A percentile compares a stretch with the other conserved stretches of the same genome.
These are phyloP conservation scores for Melipona beecheii DNA, from an alignment of 2,888 invertebrate genomes.

Conservation along the genomic window DNA sequence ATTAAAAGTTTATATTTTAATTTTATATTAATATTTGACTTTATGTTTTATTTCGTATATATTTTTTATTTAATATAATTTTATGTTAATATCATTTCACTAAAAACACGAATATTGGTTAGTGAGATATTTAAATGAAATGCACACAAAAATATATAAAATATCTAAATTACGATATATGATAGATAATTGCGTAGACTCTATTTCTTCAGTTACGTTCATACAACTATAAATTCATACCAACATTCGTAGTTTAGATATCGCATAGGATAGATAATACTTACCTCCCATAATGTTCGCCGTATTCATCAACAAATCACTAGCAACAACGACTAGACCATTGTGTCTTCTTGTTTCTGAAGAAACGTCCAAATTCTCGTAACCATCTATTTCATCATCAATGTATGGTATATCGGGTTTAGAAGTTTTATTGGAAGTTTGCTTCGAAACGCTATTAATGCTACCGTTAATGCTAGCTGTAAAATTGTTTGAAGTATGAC, in stretches of 20 bases:
- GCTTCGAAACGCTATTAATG: conserved; percentile 66
- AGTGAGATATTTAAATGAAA: too few species aligned
- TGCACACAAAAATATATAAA: too few species aligned
- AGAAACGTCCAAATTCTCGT: conserved; percentile 69
- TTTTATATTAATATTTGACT: too few species aligned
- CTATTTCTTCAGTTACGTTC: too few species aligned
- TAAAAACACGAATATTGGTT: too few species aligned
- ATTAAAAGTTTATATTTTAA: not conserved
- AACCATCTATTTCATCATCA: conserved; percentile 71
- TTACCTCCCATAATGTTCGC: conserved; percentile 64
- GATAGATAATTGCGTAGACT: too few species aligned
- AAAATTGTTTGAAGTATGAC: conserved; percentile 39
- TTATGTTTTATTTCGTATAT: not conserved
- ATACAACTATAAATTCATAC: not conserved
- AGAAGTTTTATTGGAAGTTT: conserved; percentile 63
- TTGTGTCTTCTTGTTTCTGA: conserved; percentile 77
- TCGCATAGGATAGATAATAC: too few species aligned
- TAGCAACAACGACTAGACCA: conserved; percentile 80
- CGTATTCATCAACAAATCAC: conserved; percentile 71
- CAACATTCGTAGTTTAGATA: not conserved
- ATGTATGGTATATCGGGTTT: conserved; percentile 78
- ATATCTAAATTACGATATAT: too few species aligned
- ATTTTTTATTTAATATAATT: too few species aligned
- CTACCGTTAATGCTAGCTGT: conserved; percentile 67
- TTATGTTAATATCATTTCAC: too few species aligned